Evolutionary conservation across 2,888 invertebrate species (phyloP), one percentile per base, ranked within the genome.

Genomic region (Crematogaster levior): DNA sequence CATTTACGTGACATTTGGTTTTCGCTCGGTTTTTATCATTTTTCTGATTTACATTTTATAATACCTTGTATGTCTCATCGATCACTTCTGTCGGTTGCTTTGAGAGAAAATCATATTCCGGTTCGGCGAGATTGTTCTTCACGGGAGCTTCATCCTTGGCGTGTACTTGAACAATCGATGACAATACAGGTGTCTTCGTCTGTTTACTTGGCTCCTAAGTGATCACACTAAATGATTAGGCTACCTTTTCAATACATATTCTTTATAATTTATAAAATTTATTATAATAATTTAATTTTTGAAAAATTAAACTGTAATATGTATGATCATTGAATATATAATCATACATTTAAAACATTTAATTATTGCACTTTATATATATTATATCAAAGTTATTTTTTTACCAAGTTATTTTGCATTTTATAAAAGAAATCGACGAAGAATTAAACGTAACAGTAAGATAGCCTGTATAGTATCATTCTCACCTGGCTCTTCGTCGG

Each of bases 101-200:
- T 9, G 98, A 98, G 4, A 98, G 95, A 91, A 97, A 97, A 93
- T 98, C 98, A 92, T 98, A 98, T 94, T 98, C 98, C 0, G 97
- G 97, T 86, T 97, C 97, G 30, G 96, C 97, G 53, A 97, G 96
- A 91, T 97, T 97, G 91, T 97, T 97, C 83, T 97, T 97, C 18
- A 96, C 95, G 15, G 92, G 93, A 83, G 88, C 88, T 58, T 92
- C 91, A 77, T 92, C 92, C 73, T 92, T 92, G 4, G 94, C 88
- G 10, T 92, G 95, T 30, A 96, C 94, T 94, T 96, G 96, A 56
- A 96, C 95, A 65, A 96, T 94, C 87, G 96, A 96, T 40, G 96
- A 96, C 58, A 96, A 90, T 89, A 96, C 95, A 15, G 93, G 90
- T 61, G 86, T 89, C 82, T 90, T 90, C 24, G 92, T 93, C 58